A percentile compares a stretch with the other conserved stretches of the same genome.
Evolutionary conservation across 2,888 invertebrate species (phyloP).

Genomic region (Meloe dianella): DNA sequence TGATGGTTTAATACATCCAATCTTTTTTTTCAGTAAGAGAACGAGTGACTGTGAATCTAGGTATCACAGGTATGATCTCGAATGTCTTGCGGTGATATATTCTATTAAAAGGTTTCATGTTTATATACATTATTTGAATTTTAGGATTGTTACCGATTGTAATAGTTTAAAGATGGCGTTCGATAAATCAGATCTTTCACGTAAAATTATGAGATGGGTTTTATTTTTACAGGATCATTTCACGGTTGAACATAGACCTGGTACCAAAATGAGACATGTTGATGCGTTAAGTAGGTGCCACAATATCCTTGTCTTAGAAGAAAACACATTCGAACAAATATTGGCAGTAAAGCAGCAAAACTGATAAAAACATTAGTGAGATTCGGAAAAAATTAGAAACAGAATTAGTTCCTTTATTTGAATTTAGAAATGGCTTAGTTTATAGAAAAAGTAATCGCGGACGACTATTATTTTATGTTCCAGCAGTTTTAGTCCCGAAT

Average conservation of each 20-base stretch:
- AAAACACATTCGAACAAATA: not conserved
- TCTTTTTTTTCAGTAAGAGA: conserved; percentile 48
- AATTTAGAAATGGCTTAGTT: too few relatives aligned
- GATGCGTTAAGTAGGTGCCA: conserved; percentile 12
- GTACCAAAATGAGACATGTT: not conserved
- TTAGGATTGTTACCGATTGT: conserved; percentile 39
- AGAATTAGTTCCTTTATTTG: too few relatives aligned
- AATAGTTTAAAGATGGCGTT: conserved; percentile 28
- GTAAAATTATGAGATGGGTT: conserved; percentile 27
- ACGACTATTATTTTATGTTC: too few relatives aligned
- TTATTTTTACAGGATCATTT: conserved; percentile 8
- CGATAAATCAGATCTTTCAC: conserved; percentile 30
- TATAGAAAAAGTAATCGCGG: too few relatives aligned
- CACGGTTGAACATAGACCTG: not conserved
- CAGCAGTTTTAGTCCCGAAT: too few relatives aligned
- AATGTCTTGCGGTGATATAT: conserved; percentile 42
- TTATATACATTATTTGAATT: conserved; percentile 33
- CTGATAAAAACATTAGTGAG: not conserved
- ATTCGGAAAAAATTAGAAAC: too few relatives aligned
- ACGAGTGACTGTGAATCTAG: conserved; percentile 41
- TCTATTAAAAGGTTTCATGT: conserved; percentile 42
- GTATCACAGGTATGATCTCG: conserved; percentile 49
- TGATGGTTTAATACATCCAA: conserved; percentile 40
- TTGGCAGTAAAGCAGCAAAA: not conserved
- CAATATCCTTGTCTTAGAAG: not conserved